A percentile compares a stretch with the other conserved stretches of the same genome.
These are phyloP conservation scores for Nixonia krombeini DNA, from an alignment of 1,140 invertebrate genomes.

Conservation along the genomic window DNA sequence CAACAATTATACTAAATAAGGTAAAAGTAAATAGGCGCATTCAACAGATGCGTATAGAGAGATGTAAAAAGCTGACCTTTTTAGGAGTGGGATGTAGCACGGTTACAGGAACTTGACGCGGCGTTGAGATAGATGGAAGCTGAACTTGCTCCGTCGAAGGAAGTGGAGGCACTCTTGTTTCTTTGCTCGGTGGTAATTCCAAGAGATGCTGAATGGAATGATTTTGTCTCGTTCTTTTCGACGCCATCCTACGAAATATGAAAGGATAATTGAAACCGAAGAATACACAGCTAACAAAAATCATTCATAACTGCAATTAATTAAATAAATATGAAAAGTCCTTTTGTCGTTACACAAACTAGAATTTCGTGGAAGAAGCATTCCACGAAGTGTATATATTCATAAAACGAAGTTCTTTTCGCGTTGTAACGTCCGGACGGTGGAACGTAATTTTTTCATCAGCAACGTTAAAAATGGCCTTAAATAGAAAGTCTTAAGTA, in stretches of 20 bases:
- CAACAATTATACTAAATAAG: no score
- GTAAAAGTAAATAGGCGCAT: no score
- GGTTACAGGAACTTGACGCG: slow-evolving; percentile 66
- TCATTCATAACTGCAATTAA: neutral
- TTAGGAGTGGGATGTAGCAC: slow-evolving; percentile 65
- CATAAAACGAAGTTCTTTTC: no score
- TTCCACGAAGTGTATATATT: no score
- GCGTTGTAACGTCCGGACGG: no score
- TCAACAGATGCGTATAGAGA: no score
- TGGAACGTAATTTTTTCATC: no score
- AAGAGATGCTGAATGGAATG: slow-evolving; percentile 69
- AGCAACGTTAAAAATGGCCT: no score
- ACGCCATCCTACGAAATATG: slow-evolving; percentile 61
- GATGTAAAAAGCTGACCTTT: slow-evolving; percentile 57
- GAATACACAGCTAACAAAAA: neutral
- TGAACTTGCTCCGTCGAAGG: slow-evolving; percentile 52
- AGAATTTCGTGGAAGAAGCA: no score
- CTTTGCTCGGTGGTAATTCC: slow-evolving; percentile 63
- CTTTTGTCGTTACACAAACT: no score
- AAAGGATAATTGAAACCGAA: slow-evolving; percentile 5
- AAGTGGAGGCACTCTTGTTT: slow-evolving; percentile 56
- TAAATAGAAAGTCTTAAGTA: no score
- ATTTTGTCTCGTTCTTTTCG: slow-evolving; percentile 63
- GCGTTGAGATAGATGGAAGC: slow-evolving; percentile 52
- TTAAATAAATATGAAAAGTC: no score